Evolutionary conservation across 2,888 invertebrate genomes (phyloP), one percentile per base, ranked within the genome.

Genomic region (Lobophora halterata): DNA sequence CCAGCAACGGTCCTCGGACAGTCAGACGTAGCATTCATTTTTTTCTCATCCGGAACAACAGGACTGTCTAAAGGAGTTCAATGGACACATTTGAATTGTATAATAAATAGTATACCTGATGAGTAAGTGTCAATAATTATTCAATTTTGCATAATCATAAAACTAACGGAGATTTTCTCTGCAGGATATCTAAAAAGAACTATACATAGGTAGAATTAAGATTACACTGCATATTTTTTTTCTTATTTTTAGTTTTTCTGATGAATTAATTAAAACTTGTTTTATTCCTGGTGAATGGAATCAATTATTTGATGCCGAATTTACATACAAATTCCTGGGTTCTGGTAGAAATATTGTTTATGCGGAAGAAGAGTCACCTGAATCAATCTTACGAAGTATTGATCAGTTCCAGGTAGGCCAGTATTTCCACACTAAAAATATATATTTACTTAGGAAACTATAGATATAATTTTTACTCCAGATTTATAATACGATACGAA

Each of bases 11-110:
- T 91, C n/a, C 89, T 65, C 33, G 79, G 78, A 37, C 70, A 74
- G 34, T 61, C 45, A 12, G 79, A 79, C 48, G 58, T 60, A 1
- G 76, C 73, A 0, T 55, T 71, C 10, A 78, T 92, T 58, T 81
- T 92, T 41, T 92, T 90, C 69, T 93, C 93, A 17, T 92, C 93
- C 36, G 93, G 93, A 25, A 93, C 93, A 0, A 90, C 90, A 7
- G 93, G 93, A 0, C 69, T 92, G 56, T 91, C 92, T 0, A 93
- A 93, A 71, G 92, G 91, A 16, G 91, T 92, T 1, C 81, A 89
- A 71, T 66, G 92, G 23, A 89, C 91, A 2, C 90, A 92, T 64
- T 70, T 79, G 34, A 92, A 92, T 65, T 77, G 87, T 41, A 72
- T 88, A 27, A 52, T 82, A 13, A 72, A 70, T 37, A 75, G 73